These are phyloP conservation scores for Caenorhabditis sp. DNA, from an alignment of 2,888 invertebrate genomes.

Conservation along the genomic window DNA sequence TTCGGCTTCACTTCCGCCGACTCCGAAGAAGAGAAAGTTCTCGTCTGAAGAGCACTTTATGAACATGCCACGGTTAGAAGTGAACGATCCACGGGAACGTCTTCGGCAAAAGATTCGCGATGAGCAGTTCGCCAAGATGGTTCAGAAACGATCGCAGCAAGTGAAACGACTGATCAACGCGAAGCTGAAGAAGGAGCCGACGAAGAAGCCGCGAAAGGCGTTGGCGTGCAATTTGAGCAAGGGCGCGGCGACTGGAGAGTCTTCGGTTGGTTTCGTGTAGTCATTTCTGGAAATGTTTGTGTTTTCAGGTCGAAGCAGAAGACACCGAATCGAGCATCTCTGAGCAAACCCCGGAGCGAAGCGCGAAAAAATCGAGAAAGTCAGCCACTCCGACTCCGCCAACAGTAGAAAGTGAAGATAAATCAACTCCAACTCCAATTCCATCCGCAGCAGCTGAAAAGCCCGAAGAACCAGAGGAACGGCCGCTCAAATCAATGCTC, in stretches of 20 bases:
- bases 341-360: constrained; percentile 1
- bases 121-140: constrained; percentile 36
- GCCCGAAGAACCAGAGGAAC: constrained; percentile 16
- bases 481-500: constrained; percentile 41
- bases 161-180: constrained; percentile 33
- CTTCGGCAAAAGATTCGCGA: constrained; percentile 9
- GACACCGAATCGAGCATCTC: neutral
- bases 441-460: neutral
- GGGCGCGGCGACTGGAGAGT: neutral
- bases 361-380: neutral
- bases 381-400: neutral
- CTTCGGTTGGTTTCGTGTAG: too few relatives aligned
- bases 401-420: too few relatives aligned
- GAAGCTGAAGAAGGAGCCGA: constrained; percentile 16
- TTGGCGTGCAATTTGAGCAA: neutral
- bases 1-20: neutral
- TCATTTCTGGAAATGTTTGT: too few relatives aligned
- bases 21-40: constrained; percentile 23
- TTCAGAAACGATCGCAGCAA: constrained; percentile 33
- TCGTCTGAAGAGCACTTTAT: neutral
- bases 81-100: constrained; percentile 8
- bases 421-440: neutral
- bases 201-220: constrained; percentile 42
- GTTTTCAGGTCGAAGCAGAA: neutral
- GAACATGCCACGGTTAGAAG: neutral